Evolutionary conservation across 2,113 vertebrate species (phyloP), one percentile per base, ranked within the genome.

Genomic region (Rhinolophus ferrumequinum): DNA sequence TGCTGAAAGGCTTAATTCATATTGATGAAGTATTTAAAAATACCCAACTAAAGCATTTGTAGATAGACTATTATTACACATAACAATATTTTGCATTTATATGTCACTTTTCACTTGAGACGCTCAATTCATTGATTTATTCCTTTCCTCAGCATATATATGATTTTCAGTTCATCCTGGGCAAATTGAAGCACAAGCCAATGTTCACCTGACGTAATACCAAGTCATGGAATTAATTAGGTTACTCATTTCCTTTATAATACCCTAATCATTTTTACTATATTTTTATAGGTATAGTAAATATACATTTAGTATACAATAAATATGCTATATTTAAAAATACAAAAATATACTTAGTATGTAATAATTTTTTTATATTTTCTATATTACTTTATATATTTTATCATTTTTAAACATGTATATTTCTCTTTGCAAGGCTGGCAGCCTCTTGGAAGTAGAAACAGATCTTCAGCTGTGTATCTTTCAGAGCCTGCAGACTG

Each of bases 21-120:
- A 50, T 76, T 95, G 70, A 28, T 28, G 44, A 81, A 76, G 30
- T 24, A 66, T 66, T 87, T 77, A 58, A 94, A 77, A 95, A 87
- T 70, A 56, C 21, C 11, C n/a, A 70, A 47, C 9, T 77, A 47
- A 80, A 85, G 41, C 38, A 79, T 92, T 54, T 72, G 4, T 82
- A 44, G 18, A 64, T 52, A 88, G 15, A 56, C 28, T 72, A 64
- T 84, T 83, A 80, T 89, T 92, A 69, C 6, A 72, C 18, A 35
- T 75, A 87, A 38, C 28, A 69, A 38, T 70, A 52, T 44, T 52
- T 88, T 96, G 4, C 47, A 84, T 88, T 58, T 79, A 35, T 88
- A 73, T 92, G 8, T 88, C 52, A 60, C 38, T 93, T 87, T 79
- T 88, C 76, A 67, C 33, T 86, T 83, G 54, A 77, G 60, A 82